Base-by-base conservation (phyloP, 1,140 invertebrate species). In the Druon quercuslanigerum region DNA sequence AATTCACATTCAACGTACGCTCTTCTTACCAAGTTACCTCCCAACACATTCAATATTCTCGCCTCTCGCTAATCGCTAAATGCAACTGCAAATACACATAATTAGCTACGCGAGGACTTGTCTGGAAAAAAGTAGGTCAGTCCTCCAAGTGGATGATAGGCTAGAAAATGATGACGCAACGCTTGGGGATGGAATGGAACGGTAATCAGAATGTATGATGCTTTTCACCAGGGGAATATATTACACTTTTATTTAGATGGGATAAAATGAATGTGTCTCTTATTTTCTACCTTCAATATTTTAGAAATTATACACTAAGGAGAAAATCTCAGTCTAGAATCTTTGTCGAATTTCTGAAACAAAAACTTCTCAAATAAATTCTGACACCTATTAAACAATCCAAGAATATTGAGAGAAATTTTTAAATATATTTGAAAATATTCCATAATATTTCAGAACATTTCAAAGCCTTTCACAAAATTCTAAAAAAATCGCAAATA, bases 1-100 rank as follows among this genome's bases (percentile, higher is more conserved):
- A 60, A 60, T 60, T 33, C 57, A 60, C 57, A 60, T 60, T 60
- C 57, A 60, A 60, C 57, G 16, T 60, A 20, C 57, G 57, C 33
- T 20, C 12, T 60, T 25, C 57, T 60, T 60, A 40, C 7, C 57
- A 13, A 60, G 20, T 60, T 60, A 13, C 14, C 20, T 20, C 12
- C 16, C 57, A 33, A 60, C 25, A 33, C 57, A 60, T 33, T 60
- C 33, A 33, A 60, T 19, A 60, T 60, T 60, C 20, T 60, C 20
- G 57, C 19, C 13, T 60, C 57, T 16, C 20, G 25, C 57, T 60
- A 16, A 60, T 16, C 20, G 57, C 57, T 60, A 60, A 60, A 40
- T 33, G 33, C 57, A 60, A 60, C 57, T 2, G 57, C 57, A 60
- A 40, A 60, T 60, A 60, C 20, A 60, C 19, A 60, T 14, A 33